phyloP scores from a whole-genome alignment of 1,140 invertebrate species.

The Acyrthosiphon pisum region DNA sequence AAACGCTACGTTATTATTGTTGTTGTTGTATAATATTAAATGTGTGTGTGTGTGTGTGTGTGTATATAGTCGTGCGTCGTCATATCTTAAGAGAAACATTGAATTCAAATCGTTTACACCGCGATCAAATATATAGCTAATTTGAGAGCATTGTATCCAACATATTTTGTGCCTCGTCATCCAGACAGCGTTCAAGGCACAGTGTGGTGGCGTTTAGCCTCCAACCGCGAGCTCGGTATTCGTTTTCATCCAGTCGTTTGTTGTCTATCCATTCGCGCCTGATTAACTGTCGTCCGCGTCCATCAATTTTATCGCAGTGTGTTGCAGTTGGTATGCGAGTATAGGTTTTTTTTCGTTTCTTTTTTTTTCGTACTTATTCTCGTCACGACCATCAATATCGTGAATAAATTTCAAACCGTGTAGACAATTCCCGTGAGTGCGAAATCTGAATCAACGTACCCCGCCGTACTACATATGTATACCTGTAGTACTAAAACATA shows the following conservation, averaged over 20 bases:
- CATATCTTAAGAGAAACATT: conserved; percentile 41
- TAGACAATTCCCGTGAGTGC: background rate
- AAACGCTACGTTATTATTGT: conserved; percentile 6
- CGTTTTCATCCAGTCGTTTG: conserved; percentile 25
- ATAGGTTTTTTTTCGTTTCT: background rate
- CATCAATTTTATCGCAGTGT: conserved; percentile 36
- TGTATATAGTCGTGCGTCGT: background rate
- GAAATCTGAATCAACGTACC: background rate
- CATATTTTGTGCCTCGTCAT: conserved; percentile 26
- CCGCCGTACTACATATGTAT: background rate
- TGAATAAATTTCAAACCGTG: background rate
- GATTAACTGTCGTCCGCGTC: conserved; percentile 44
- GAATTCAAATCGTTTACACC: conserved; percentile 44
- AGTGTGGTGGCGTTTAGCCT: conserved; percentile 45
- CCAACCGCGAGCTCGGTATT: background rate
- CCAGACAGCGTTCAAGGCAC: background rate
- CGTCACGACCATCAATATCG: conserved; percentile 13
- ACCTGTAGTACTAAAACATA: no score
- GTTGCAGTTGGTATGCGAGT: background rate
- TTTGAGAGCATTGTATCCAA: conserved; percentile 44
- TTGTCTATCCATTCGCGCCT: conserved; percentile 23
- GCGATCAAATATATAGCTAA: conserved; percentile 26
- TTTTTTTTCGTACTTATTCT: background rate
- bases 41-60: background rate
- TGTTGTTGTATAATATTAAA: background rate